A percentile compares a stretch with the other conserved stretches of the same genome.
Evolutionary conservation across 2,797 vertebrate genomes (phyloP).

Genomic region (Neopelma chrysocephalum): DNA sequence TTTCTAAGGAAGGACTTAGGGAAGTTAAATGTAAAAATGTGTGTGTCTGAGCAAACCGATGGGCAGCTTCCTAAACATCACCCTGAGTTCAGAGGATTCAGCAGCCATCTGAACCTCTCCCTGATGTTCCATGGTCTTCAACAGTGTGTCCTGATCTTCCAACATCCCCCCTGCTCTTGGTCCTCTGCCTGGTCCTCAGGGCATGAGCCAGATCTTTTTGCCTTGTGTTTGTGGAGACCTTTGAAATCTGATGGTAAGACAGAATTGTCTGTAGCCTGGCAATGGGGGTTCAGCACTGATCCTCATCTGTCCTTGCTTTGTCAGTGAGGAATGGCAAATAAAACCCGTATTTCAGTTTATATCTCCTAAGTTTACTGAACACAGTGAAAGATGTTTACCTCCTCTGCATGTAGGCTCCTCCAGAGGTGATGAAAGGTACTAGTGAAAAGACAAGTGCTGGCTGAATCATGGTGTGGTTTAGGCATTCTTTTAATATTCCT

Average conservation of each 20-base stretch:
- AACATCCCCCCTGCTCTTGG: background rate
- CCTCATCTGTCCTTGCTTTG: background rate
- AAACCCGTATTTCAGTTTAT: background rate
- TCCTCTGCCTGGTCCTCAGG: background rate
- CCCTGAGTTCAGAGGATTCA: background rate
- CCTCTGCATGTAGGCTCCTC: background rate
- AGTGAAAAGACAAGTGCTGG: background rate
- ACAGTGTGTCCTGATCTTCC: background rate
- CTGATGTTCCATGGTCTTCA: background rate
- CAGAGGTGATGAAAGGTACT: background rate
- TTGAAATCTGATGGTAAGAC: background rate
- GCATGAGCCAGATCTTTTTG: background rate
- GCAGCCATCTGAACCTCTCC: background rate
- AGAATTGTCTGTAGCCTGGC: background rate
- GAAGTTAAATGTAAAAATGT: background rate
- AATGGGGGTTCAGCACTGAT: background rate
- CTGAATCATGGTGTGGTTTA: background rate
- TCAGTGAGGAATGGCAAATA: background rate
- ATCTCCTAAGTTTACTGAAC: background rate
- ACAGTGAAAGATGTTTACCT: background rate
- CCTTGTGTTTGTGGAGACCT: background rate
- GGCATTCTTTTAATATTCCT: background rate
- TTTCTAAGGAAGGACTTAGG: background rate
- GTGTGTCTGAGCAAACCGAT: background rate
- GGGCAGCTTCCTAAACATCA: background rate